Percentiles rank a stretch among this genome's conserved stretches.
phyloP scores from a whole-genome alignment of 1,140 invertebrate species.

The Theocolax elegans region DNA sequence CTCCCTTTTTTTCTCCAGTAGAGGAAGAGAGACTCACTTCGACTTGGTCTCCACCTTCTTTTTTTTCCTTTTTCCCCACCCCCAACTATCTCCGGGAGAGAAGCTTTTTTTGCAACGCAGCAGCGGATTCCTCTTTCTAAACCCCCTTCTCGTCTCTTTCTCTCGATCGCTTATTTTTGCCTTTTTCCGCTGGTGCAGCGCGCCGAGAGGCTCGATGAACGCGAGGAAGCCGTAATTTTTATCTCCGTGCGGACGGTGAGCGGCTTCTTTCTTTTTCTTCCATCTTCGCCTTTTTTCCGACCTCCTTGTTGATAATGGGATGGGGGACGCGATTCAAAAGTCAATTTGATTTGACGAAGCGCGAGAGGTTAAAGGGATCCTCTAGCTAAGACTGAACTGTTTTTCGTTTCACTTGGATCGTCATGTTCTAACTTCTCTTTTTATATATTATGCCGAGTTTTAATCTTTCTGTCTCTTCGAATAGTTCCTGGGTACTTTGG shows the following conservation, averaged over 20 bases:
- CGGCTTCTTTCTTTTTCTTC: neutral
- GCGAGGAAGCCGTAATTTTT: constrained; percentile 22
- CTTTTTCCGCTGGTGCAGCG: neutral
- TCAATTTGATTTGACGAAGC: neutral
- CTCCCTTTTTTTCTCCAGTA: neutral
- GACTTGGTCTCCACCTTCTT: constrained; percentile 27
- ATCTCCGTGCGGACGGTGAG: constrained; percentile 8
- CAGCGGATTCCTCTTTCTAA: constrained; percentile 7
- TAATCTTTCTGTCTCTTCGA: too few species aligned
- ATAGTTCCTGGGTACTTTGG: too few species aligned
- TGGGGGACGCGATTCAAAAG: neutral
- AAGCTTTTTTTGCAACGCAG: constrained; percentile 3
- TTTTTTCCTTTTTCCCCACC: constrained; percentile 34
- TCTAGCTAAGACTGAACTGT: too few species aligned
- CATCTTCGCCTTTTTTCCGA: neutral
- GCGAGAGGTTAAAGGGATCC: too few species aligned
- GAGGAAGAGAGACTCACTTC: constrained; percentile 4
- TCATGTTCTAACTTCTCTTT: too few species aligned
- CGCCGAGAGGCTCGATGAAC: neutral
- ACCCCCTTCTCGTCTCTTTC: neutral
- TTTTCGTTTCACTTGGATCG: too few species aligned
- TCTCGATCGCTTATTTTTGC: constrained; percentile 6
- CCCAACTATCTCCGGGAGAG: constrained; percentile 16
- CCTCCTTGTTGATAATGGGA: constrained; percentile 11
- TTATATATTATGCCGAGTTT: too few species aligned